Evolutionary conservation across 2,888 invertebrate species (phyloP).

Genomic region (Steinernema scapterisci): DNA sequence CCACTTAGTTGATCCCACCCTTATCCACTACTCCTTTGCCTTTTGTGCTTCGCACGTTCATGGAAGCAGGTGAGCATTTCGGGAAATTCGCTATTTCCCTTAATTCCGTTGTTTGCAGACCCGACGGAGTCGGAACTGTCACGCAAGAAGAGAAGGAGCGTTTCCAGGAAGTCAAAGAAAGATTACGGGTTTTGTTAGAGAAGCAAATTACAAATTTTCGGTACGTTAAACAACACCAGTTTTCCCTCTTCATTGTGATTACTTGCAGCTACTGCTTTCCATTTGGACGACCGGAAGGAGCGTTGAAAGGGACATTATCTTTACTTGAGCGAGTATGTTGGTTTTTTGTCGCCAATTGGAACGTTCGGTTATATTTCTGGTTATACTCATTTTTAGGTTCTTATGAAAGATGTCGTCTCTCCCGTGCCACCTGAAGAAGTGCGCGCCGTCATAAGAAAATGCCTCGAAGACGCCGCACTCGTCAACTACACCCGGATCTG

Average conservation of each 20-base stretch:
- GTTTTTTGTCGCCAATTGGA: neutral
- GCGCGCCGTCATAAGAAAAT: constrained; percentile 90
- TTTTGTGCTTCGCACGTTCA: constrained; percentile 99
- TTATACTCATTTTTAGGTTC: constrained; percentile 73
- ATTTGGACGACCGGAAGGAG: constrained; percentile 97
- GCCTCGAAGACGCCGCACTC: constrained; percentile 94
- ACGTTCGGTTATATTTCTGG: neutral
- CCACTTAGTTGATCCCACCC: constrained; percentile 93
- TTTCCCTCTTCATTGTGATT: no score
- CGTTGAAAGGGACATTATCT: constrained; percentile 92
- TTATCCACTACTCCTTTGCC: constrained; percentile 98
- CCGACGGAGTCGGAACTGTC: constrained; percentile 97
- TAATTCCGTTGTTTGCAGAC: constrained; percentile 73
- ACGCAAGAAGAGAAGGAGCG: constrained; percentile 89
- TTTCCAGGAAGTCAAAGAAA: constrained; percentile 94
- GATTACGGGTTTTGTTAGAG: constrained; percentile 87
- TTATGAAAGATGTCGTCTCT: constrained; percentile 98
- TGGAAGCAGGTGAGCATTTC: constrained; percentile 83
- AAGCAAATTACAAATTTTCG: constrained; percentile 98
- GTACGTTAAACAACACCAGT: constrained; percentile 70
- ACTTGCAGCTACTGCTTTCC: constrained; percentile 87
- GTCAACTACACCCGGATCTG: constrained; percentile 95
- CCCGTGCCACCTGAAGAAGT: constrained; percentile 95
- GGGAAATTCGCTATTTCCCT: neutral
- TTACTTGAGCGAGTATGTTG: constrained; percentile 81